Conservation (phyloP, 2,113 vertebrate genomes). For the Caloenas nicobarica region DNA sequence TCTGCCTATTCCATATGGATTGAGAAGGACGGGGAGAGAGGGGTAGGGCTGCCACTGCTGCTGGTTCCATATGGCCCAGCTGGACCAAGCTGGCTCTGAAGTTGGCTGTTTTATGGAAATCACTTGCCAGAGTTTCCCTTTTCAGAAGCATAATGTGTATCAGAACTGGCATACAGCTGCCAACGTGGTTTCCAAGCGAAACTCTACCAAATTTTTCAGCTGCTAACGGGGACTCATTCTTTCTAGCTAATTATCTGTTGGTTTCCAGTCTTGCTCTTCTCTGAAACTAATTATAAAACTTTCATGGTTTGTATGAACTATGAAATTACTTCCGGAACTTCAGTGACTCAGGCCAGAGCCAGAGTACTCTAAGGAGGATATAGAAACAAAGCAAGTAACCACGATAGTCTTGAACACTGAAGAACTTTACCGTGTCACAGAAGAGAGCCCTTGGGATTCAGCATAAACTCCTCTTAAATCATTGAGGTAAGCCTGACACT, state of each 20-base stretch:
- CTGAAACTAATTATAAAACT: slow-evolving; percentile 15
- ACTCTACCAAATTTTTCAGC: slow-evolving; percentile 25
- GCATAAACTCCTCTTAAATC: not conserved
- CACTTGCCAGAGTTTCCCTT: slow-evolving; percentile 41
- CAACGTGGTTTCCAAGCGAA: not conserved
- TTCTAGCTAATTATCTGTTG: slow-evolving; percentile 19
- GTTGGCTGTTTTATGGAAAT: not conserved
- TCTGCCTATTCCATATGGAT: not conserved
- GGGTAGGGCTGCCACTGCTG: not conserved
- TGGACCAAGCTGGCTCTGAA: slow-evolving; percentile 15
- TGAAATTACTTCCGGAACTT: not conserved
- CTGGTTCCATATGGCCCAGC: slow-evolving; percentile 31
- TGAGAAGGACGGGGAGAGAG: not conserved
- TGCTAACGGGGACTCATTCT: slow-evolving; percentile 23
- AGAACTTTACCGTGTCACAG: not conserved
- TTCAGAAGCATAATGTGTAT: not conserved
- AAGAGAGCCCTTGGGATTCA: not conserved
- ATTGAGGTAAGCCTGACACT: not conserved
- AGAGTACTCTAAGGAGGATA: not conserved
- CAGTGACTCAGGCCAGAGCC: not conserved
- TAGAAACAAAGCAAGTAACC: not conserved
- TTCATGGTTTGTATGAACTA: not conserved
- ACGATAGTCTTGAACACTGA: not conserved
- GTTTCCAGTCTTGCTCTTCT: not conserved
- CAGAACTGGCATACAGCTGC: not conserved